These are phyloP conservation scores for Odocoileus hemionus DNA, from an alignment of 2,113 vertebrate genomes.

Conservation along the genomic window DNA sequence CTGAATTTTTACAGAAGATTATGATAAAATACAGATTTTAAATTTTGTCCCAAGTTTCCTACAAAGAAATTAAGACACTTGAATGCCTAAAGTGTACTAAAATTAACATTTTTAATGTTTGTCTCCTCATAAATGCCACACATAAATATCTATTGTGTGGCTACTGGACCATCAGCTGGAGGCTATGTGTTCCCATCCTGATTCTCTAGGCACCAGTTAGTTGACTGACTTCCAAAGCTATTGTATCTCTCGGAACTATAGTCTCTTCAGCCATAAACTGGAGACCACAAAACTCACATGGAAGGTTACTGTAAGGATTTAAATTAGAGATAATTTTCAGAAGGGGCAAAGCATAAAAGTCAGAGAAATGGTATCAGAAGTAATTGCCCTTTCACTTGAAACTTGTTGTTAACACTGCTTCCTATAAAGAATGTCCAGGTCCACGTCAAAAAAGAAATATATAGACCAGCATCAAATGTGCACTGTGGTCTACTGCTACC, in stretches of 20 bases:
- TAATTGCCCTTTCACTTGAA: neutral
- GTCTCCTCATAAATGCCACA: neutral
- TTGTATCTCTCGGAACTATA: neutral
- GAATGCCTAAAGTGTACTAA: neutral
- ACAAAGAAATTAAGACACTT: neutral
- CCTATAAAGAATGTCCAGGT: neutral
- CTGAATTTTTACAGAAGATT: neutral
- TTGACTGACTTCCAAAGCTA: neutral
- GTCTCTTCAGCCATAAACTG: neutral
- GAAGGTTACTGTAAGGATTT: neutral
- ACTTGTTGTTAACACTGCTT: neutral
- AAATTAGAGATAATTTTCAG: neutral
- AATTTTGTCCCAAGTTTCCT: neutral
- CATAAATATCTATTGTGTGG: neutral
- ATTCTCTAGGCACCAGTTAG: neutral
- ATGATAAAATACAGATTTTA: constrained; percentile 11
- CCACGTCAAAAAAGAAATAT: neutral
- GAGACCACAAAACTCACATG: neutral
- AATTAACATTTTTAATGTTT: neutral
- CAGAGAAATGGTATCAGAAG: neutral
- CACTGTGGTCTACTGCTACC: neutral
- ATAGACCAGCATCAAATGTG: neutral
- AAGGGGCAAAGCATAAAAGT: neutral
- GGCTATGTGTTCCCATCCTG: neutral
- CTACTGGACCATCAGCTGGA: neutral